These are phyloP conservation scores for Drosophila parabipectinata DNA, from an alignment of 1,140 invertebrate species.

Conservation along the genomic window DNA sequence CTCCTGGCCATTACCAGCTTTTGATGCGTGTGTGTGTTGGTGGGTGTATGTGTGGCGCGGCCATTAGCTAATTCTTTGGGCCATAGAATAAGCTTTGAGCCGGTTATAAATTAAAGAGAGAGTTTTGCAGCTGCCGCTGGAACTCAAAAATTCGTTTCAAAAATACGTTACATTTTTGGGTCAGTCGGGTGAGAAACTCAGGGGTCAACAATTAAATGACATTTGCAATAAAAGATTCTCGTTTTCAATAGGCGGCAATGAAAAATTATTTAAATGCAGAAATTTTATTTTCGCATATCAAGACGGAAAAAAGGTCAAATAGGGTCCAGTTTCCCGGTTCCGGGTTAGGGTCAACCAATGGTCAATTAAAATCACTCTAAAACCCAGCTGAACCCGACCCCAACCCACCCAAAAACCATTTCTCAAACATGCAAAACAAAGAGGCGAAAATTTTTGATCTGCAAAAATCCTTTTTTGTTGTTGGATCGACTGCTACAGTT, in stretches of 20 bases:
- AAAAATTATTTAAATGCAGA: slow-evolving; percentile 75
- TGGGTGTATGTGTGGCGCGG: neutral
- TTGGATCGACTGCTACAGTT: slow-evolving; percentile 56
- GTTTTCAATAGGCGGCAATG: slow-evolving; percentile 42
- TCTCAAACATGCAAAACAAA: slow-evolving; percentile 77
- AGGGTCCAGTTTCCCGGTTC: slow-evolving; percentile 11
- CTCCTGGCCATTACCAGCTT: slow-evolving; percentile 63
- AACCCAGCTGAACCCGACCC: slow-evolving; percentile 1
- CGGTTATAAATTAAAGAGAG: slow-evolving; percentile 19
- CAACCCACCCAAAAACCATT: slow-evolving; percentile 45
- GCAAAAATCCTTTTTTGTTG: slow-evolving; percentile 62
- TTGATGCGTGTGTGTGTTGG: slow-evolving; percentile 9
- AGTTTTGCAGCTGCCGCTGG: slow-evolving; percentile 30
- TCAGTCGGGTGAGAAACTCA: slow-evolving; percentile 18
- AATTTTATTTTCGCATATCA: slow-evolving; percentile 43
- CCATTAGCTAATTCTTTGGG: slow-evolving; percentile 63
- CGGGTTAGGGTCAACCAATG: slow-evolving; percentile 64
- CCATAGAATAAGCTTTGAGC: slow-evolving; percentile 11
- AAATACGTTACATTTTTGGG: slow-evolving; percentile 62
- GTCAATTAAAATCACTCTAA: slow-evolving; percentile 61
- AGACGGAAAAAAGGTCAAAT: slow-evolving; percentile 76
- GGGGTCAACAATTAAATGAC: slow-evolving; percentile 79
- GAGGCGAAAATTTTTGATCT: slow-evolving; percentile 31
- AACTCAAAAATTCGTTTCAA: too few species aligned
- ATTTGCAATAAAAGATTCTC: slow-evolving; percentile 66